Evolutionary conservation across 2,797 vertebrate species (phyloP).

Genomic region (Sebastiscus albofasciatus): DNA sequence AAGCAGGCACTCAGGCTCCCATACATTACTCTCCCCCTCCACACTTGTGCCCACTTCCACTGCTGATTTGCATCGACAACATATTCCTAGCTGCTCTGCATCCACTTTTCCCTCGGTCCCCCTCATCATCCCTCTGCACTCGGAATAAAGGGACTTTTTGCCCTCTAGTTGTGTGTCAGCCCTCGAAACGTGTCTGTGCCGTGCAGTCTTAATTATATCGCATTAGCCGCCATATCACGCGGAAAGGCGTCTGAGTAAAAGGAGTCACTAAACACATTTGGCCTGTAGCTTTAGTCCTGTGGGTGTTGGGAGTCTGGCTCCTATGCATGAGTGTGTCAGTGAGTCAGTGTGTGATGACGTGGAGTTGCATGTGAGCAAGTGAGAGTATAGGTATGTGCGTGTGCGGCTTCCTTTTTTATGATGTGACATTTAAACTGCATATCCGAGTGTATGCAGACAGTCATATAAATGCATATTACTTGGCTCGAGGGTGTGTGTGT

Average conservation of each 20-base stretch:
- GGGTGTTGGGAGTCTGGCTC: slow-evolving; percentile 45
- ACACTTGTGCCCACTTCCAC: slow-evolving; percentile 27
- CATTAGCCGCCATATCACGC: slow-evolving; percentile 75
- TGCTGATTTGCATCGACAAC: slow-evolving; percentile 50
- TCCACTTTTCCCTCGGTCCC: slow-evolving; percentile 28
- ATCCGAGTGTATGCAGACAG: background rate
- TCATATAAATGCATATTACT: slow-evolving; percentile 42
- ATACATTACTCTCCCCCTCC: slow-evolving; percentile 19
- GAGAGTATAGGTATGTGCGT: background rate
- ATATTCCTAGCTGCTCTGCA: slow-evolving; percentile 31
- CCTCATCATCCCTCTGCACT: slow-evolving; percentile 8
- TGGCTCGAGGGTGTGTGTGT: background rate
- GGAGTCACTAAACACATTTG: slow-evolving; percentile 74
- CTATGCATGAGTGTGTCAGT: slow-evolving; percentile 32
- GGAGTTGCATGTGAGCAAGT: slow-evolving; percentile 21
- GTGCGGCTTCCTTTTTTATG: background rate
- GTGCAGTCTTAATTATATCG: slow-evolving; percentile 69
- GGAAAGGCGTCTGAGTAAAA: slow-evolving; percentile 70
- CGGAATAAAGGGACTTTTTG: slow-evolving; percentile 36
- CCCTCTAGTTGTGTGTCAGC: slow-evolving; percentile 71
- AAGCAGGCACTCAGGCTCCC: slow-evolving; percentile 45
- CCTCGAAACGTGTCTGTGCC: slow-evolving; percentile 59
- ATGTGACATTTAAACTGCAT: slow-evolving; percentile 19
- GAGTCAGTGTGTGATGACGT: slow-evolving; percentile 38
- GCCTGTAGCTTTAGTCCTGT: slow-evolving; percentile 57